Base-by-base conservation (phyloP, 2,797 vertebrate species). In the Lutjanus argentimaculatus region DNA sequence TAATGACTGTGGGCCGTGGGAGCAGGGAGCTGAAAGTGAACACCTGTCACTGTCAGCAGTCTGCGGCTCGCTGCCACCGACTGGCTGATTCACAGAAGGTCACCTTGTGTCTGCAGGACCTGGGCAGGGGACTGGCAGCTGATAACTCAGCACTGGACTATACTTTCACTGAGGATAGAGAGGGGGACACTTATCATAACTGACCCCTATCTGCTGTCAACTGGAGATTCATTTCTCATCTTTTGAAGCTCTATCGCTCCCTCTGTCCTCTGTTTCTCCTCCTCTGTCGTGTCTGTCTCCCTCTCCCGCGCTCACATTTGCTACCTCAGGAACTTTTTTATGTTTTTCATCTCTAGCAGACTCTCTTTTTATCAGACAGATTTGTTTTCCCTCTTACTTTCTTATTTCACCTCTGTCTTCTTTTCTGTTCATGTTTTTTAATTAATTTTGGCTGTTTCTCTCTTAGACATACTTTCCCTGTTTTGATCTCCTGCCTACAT, bases 11-110 rank as follows among this genome's bases (percentile, higher is more conserved):
- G 61, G 56, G 55, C 88, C 63, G 5, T 70, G 83, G 82, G 85
- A 79, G 72, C 67, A 25, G 57, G 52, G 83, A 65, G 68, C 80
- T 88, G 85, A 77, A 89, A 89, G 89, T 79, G 79, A 92, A 89
- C 87, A 91, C 92, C 91, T 90, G 90, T 93, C 92, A 89, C 80
- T 84, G 90, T 93, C 91, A 89, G 91, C 89, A 77, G 83, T 89
- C 88, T 84, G 78, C 84, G 56, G 82, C 83, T 72, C 13, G 22
- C 77, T 67, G 74, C 67, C 75, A 76, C 72, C 40, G 71, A 77
- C 83, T 49, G 86, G 69, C 71, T 82, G 77, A 79, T 80, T 81
- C 85, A 79, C 70, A 80, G 85, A 90, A 88, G 91, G 92, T 95
- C 92, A 93, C 91, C 90, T 92, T 93, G 91, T 89, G 88, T 91